phyloP scores from a whole-genome alignment of 2,797 vertebrate species.

The Coilia nasus region DNA sequence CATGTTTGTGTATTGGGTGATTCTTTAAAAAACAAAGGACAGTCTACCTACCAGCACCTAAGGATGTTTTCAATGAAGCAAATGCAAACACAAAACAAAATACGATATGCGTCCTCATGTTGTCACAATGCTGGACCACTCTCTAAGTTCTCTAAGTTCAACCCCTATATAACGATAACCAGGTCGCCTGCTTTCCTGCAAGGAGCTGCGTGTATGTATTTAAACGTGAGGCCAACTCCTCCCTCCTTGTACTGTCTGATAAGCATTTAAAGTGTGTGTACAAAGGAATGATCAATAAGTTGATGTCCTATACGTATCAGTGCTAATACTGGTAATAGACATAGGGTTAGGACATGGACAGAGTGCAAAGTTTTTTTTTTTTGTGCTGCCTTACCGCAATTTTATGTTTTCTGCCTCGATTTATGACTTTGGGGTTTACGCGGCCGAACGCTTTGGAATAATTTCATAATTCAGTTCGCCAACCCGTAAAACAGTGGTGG shows the following conservation, averaged over 20 bases:
- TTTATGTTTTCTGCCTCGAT: not conserved
- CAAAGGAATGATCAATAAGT: not conserved
- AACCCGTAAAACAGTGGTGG: not conserved
- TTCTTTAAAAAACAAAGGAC: not conserved
- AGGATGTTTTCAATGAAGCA: conserved; percentile 13
- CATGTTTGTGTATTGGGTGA: not conserved
- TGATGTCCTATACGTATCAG: not conserved
- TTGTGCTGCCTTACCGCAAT: not conserved
- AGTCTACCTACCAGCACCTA: conserved; percentile 31
- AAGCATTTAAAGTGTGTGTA: not conserved
- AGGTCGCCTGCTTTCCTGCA: not conserved
- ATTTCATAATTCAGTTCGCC: not conserved
- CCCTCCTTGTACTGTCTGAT: not conserved
- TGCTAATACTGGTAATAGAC: not conserved
- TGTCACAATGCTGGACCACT: not conserved
- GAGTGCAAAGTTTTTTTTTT: not conserved
- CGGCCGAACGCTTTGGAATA: not conserved
- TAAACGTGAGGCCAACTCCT: not conserved
- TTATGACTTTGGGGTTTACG: not conserved
- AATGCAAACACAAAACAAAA: not conserved
- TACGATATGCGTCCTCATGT: conserved; percentile 22
- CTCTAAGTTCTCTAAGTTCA: too few species aligned
- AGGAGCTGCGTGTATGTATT: not conserved
- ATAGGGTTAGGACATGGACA: not conserved
- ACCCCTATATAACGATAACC: not conserved